Percentiles rank a stretch among this genome's conserved stretches.
Conservation (phyloP, 2,888 invertebrate genomes). For the Dolichopus griseipennis region DNA sequence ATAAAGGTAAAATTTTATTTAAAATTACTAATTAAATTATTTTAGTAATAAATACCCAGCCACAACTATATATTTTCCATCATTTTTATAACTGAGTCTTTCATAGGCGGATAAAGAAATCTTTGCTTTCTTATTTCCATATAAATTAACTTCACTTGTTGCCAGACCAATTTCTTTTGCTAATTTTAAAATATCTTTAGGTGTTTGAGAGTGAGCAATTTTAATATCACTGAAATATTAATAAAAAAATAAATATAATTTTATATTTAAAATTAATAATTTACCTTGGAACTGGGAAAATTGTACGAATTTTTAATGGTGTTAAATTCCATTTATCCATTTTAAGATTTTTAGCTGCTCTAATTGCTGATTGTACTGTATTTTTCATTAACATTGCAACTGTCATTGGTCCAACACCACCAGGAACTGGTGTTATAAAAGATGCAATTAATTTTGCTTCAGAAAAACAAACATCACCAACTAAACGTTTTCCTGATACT, state of each 20-base stretch:
- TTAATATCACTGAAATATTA: slow-evolving; percentile 65
- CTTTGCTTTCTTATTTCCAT: slow-evolving; percentile 93
- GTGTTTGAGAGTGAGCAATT: slow-evolving; percentile 79
- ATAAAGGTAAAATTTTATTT: neutral
- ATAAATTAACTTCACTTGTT: slow-evolving; percentile 73
- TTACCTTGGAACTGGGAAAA: slow-evolving; percentile 77
- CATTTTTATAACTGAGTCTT: slow-evolving; percentile 55
- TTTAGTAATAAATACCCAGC: slow-evolving; percentile 58
- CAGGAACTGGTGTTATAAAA: slow-evolving; percentile 89
- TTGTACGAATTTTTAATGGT: slow-evolving; percentile 54
- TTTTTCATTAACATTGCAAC: slow-evolving; percentile 97
- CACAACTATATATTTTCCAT: slow-evolving; percentile 91
- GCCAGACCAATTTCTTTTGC: slow-evolving; percentile 78
- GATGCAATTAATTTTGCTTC: slow-evolving; percentile 74
- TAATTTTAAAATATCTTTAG: slow-evolving; percentile 69
- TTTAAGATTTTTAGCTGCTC: slow-evolving; percentile 48
- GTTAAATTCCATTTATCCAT: slow-evolving; percentile 61
- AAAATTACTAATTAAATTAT: slow-evolving; percentile 9
- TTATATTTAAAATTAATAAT: slow-evolving; percentile 6
- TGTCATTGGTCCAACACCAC: slow-evolving; percentile 99
- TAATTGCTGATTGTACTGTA: slow-evolving; percentile 75
- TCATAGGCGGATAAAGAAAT: slow-evolving; percentile 72
- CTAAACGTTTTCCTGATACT: slow-evolving; percentile 69
- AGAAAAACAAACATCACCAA: slow-evolving; percentile 90
- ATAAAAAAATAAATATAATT: neutral